Base-by-base conservation (phyloP, 2,888 invertebrate species). In the Caenorhabditis imperialis region DNA sequence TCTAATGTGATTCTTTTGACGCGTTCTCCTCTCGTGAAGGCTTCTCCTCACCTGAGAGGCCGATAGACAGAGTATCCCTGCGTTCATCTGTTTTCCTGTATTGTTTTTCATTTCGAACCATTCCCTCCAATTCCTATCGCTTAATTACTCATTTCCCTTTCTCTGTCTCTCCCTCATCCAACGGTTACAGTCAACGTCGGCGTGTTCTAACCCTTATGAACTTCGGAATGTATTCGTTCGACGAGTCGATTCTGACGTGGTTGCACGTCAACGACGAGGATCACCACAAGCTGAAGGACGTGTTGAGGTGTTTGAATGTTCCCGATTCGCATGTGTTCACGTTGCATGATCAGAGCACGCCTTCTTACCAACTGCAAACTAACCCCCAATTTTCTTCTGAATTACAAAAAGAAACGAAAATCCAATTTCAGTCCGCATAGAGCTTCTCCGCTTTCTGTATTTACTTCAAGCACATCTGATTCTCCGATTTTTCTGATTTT, bases 181-280 rank as follows among this genome's bases (percentile, higher is more conserved):
- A 23, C 27, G 30, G 48, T 72, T 79, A 63, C 81, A 87, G 87
- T 77, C 87, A 87, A 78, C 84, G 87, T 45, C 84, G 85, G 40
- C 85, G 87, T 55, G 81, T 87, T 67, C 78, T 84, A 48, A 86
- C 85, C 48, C 78, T 87, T 71, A 72, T 86, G 81, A 81, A 81
- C 71, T 87, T 84, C 57, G 87, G 87, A 62, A 72, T 87, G 81
- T 79, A 81, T 70, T 78, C 84, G 38, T 85, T 85, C 71, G 87
- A 86, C 60, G 86, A 86, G 60, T 77, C 83, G 10, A 74, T 87
- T 25, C 79, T 86, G 48, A 81, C 85, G 40, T 84, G 84, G 86
- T 78, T 87, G 33, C 80, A 82, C 23, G 75, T 79, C 42, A 83
- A 85, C 48, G 84, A 81, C 25, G 80, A 82, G 55, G 79, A 82